Evolutionary conservation across 2,888 invertebrate species (phyloP), one percentile per base, ranked within the genome.

Genomic region (Germaria angustata): DNA sequence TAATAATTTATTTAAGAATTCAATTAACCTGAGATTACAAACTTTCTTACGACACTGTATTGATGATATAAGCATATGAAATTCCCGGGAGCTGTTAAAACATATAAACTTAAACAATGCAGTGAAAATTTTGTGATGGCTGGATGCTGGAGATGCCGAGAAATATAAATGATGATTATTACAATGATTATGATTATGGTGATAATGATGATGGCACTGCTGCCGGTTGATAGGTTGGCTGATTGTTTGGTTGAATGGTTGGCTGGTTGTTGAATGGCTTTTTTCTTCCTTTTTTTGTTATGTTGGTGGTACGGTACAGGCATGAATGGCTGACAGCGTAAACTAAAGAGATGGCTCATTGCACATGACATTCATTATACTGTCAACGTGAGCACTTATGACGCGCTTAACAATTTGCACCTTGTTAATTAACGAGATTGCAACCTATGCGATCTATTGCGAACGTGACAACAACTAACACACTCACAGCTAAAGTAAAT

Each of bases 361-460:
- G 83, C 81, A 81, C 80, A 85, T 84, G 84, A 84, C 86, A 86
- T 88, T 88, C 88, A 88, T 88, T 88, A 88, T 87, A 88, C 86
- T 88, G 88, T 88, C 88, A 88, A 88, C 88, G 86, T 88, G 87
- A 87, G 86, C 86, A 87, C 88, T 87, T 87, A 86, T 86, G 84
- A 84, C 87, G 87, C 87, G 84, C 88, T 89, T 88, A 88, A 88
- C 88, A 80, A 89, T 89, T 89, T 89, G 89, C 89, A 89, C 88
- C 88, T 89, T 89, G 89, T 89, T 89, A 89, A 89, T 89, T 89
- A 89, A 89, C 87, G 88, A 88, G 88, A 89, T 89, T 89, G 88
- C 88, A 80, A 84, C 84, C 84, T 73, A 72, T 87, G 86, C 87
- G 88, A 88, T 88, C 88, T 88, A 87, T 79, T 86, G 88, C 85